phyloP scores from a whole-genome alignment of 2,797 vertebrate species.

The Menidia menidia region DNA sequence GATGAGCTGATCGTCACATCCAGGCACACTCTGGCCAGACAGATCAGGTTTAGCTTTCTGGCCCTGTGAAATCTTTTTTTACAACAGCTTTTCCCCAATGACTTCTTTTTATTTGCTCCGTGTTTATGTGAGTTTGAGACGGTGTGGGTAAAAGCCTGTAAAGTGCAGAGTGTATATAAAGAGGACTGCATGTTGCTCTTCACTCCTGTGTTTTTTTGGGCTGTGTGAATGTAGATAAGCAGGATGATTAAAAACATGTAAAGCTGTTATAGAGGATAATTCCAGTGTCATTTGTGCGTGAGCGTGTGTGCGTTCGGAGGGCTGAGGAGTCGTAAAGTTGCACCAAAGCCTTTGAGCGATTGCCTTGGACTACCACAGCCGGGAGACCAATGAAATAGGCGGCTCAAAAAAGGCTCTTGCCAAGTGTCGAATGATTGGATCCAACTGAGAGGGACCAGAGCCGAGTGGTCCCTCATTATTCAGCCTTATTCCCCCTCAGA shows the following conservation, averaged over 20 bases:
- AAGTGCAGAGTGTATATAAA: constrained; percentile 25
- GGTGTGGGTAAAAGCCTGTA: constrained; percentile 30
- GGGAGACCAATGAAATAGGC: constrained; percentile 69
- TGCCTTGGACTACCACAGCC: constrained; percentile 45
- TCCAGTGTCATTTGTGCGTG: constrained; percentile 28
- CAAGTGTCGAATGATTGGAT: constrained; percentile 75
- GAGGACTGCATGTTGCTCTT: constrained; percentile 16
- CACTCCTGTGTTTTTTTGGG: constrained; percentile 8
- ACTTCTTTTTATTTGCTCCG: constrained; percentile 66
- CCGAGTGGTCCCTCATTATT: constrained; percentile 52
- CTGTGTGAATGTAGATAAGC: constrained; percentile 39
- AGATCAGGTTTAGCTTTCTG: constrained; percentile 74
- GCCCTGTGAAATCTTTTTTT: constrained; percentile 70
- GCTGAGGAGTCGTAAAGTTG: constrained; percentile 52
- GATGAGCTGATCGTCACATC: constrained; percentile 64
- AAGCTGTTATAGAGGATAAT: constrained; percentile 40
- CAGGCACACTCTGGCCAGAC: constrained; percentile 44
- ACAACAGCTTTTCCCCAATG: constrained; percentile 55
- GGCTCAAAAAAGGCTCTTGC: constrained; percentile 62
- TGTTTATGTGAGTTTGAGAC: constrained; percentile 31
- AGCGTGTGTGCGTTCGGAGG: constrained; percentile 26
- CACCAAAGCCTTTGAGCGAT: constrained; percentile 67
- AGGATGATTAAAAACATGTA: constrained; percentile 47
- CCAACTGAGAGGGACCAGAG: constrained; percentile 58
- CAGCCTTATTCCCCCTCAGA: constrained; percentile 62